These are phyloP conservation scores for Standfussiana lucernea DNA, from an alignment of 2,888 invertebrate genomes.

Conservation along the genomic window DNA sequence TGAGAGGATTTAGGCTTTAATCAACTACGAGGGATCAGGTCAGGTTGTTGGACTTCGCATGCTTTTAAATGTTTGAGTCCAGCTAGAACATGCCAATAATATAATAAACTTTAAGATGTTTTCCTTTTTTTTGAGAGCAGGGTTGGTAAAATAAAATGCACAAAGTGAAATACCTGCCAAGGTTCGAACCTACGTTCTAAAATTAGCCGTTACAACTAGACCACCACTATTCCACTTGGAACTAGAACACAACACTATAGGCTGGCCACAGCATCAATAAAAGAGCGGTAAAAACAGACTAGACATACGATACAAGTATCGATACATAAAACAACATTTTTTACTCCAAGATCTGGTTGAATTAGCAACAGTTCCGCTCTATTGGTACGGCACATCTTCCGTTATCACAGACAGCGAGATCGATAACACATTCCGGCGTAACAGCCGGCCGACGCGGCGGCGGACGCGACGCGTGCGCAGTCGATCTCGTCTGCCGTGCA, in stretches of 20 bases:
- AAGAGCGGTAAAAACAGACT: not conserved
- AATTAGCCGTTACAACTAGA: not conserved
- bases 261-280: not conserved
- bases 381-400: slow-evolving; percentile 54
- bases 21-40: no score
- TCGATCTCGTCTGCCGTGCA: slow-evolving; percentile 39
- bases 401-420: slow-evolving; percentile 49
- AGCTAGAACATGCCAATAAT: no score
- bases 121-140: no score
- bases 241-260: not conserved
- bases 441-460: slow-evolving; percentile 9
- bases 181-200: not conserved
- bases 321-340: slow-evolving; percentile 11
- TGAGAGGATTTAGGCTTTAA: no score
- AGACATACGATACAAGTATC: not conserved
- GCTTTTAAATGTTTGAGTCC: no score
- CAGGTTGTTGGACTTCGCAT: no score
- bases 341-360: slow-evolving; percentile 40
- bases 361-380: slow-evolving; percentile 44
- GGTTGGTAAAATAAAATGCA: no score
- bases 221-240: not conserved
- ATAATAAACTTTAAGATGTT: no score
- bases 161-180: no score
- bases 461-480: slow-evolving; percentile 35
- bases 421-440: slow-evolving; percentile 46